Evolutionary conservation across 2,113 vertebrate genomes (phyloP).

Genomic region (Albula glossodonta): DNA sequence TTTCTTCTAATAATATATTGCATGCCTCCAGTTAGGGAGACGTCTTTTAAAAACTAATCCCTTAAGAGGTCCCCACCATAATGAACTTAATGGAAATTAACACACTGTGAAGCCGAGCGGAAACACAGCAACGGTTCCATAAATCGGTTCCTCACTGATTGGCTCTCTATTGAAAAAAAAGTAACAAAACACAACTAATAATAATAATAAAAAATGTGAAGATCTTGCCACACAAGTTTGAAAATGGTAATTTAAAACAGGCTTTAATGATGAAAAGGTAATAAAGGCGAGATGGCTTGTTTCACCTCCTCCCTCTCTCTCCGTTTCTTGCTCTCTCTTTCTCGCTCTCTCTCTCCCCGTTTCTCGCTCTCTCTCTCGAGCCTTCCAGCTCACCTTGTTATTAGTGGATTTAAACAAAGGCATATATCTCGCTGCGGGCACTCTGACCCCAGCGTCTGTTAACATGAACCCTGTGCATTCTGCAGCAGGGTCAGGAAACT

Average conservation of each 20-base stretch:
- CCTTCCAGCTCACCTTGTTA: slow-evolving; percentile 63
- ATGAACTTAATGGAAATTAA: slow-evolving; percentile 80
- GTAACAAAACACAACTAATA: background rate
- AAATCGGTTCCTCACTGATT: slow-evolving; percentile 52
- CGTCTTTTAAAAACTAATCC: slow-evolving; percentile 76
- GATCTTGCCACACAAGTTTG: slow-evolving; percentile 58
- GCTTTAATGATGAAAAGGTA: slow-evolving; percentile 63
- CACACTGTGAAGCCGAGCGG: slow-evolving; percentile 60
- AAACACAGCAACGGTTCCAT: slow-evolving; percentile 57
- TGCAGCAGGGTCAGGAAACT: slow-evolving; percentile 60
- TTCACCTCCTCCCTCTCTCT: background rate
- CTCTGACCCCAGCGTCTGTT: slow-evolving; percentile 68
- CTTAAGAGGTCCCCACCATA: slow-evolving; percentile 71
- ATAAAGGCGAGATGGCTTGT: slow-evolving; percentile 50
- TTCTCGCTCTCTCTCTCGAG: slow-evolving; percentile 54
- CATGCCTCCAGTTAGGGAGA: slow-evolving; percentile 66
- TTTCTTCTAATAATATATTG: slow-evolving; percentile 65
- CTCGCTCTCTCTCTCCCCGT: background rate
- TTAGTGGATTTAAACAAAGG: slow-evolving; percentile 67
- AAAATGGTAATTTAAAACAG: slow-evolving; percentile 74
- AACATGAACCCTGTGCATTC: slow-evolving; percentile 55
- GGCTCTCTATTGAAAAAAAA: slow-evolving; percentile 54
- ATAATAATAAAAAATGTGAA: slow-evolving; percentile 3
- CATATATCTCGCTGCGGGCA: slow-evolving; percentile 50
- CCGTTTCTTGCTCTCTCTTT: background rate